Base-by-base conservation (phyloP, 2,888 invertebrate species). In the Oligia strigilis region DNA sequence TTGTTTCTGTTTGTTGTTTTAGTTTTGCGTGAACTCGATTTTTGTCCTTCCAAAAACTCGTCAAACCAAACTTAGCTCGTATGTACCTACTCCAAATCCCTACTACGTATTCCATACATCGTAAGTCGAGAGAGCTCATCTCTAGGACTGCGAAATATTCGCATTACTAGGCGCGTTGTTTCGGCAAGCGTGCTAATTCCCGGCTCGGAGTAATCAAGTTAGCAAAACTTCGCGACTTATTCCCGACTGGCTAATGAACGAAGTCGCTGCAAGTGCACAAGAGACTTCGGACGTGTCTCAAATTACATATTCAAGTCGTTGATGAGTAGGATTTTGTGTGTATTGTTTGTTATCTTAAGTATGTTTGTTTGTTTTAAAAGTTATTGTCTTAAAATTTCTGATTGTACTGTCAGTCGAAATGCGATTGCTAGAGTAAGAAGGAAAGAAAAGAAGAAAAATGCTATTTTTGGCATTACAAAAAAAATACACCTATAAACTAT, bases 171-270 rank as follows among this genome's bases (percentile, higher is more conserved):
- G 86, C 87, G 79, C 86, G 89, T 87, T 88, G 86, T 89, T 89
- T 88, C 82, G 82, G 81, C 87, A 86, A 81, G 84, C 80, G 86
- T 78, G 89, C 86, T 88, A 88, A 88, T 88, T 89, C 82, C 46
- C 72, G 73, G 75, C 89, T 83, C 87, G 46, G 36, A 75, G 85
- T 88, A 87, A 92, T 91, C 88, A 83, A 89, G 88, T 92, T 92
- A 88, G 89, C 83, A 85, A 90, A 94, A 95, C 91, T 94, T 93
- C 81, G 90, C 90, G 92, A 93, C 94, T 94, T 94, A 94, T 92
- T 93, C 92, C 90, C 91, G 90, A 83, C 90, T 90, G 87, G 90
- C 94, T 94, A 95, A 95, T 94, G 95, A 95, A 94, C 93, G 91
- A 94, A 94, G 92, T 94, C 92, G 85, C 87, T 92, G 93, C 93